Base-by-base conservation (phyloP, 1,140 invertebrate genomes). In the Paramacrobiotus metropolitanus region DNA sequence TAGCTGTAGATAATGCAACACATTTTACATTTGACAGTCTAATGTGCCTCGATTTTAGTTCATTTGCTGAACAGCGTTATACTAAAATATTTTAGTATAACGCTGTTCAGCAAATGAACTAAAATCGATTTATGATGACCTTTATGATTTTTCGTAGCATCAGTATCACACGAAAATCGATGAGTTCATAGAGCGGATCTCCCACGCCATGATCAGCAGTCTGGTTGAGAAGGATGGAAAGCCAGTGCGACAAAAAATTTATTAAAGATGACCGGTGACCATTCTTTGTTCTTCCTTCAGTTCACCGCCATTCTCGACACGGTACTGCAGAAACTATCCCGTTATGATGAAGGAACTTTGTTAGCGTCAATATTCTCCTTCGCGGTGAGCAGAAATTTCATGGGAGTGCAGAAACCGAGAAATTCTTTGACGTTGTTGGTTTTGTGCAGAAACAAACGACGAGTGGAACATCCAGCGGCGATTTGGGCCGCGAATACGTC, bases 131-230 rank as follows among this genome's bases (percentile, higher is more conserved):
- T 40, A 40, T n/a, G 9, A 9, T 9, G 9, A 40, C n/a, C n/a
- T 31, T 44, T 40, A 20, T 55, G 31, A 66, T 69, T 64, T 65
- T 60, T 74, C 77, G 31, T 71, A 94, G 88, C 89, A 95, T 76
- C 87, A 93, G 72, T 96, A 93, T 72, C 91, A 96, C 72, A 82
- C 86, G 1, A 92, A 92, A 77, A 93, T 95, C 70, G 92, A 97
- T 74, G 86, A 91, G 68, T 80, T 91, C 70, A 88, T 96, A 65
- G 93, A 97, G 70, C 85, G 87, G 70, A 87, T 87, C 30, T 83
- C 89, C 63, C 81, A 82, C 60, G 81, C 81, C 63, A 96, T 96
- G 90, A 86, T 83, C 64, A 83, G 88, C 72, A 87, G 87, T 59
- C 81, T 96, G 76, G 86, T 90, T 59, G 82, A 82, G 62, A 88